Evolutionary conservation across 2,888 invertebrate genomes (phyloP), one percentile per base, ranked within the genome.

Genomic region (Cryptosula pallasiana): DNA sequence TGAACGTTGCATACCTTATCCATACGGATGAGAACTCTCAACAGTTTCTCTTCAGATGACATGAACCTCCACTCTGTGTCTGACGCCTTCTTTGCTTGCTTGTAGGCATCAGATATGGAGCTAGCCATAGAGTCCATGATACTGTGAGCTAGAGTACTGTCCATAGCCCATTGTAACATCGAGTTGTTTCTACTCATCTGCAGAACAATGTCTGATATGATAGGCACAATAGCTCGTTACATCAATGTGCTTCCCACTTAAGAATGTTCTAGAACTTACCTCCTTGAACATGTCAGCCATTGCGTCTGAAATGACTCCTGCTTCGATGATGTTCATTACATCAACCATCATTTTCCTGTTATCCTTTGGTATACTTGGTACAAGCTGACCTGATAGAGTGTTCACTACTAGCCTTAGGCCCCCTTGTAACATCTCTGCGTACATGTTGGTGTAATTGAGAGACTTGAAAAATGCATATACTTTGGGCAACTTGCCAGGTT

Each of bases 1-100:
- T n/a, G n/a, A n/a, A n/a, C n/a, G n/a, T 13, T 63, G 9, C 63
- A 29, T 32, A 63, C 63, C 63, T 13, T 32, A n/a, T 63, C 63
- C 25, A 32, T 32, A 3, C 9, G 1, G 9, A 5, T 9, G 5
- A 25, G 32, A 2, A 63, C 29, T 25, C 27, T 25, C 32, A 63
- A 13, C 13, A 27, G 9, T 34, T 63, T 63, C 63, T 63, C 63
- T 13, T 20, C 27, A 25, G 63, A 20, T 32, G 63, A 25, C 63
- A 63, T 63, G 5, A 9, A 25, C n/a, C 27, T 63, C 63, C 63
- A 63, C 32, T 63, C 32, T 2, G 25, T 2, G 5, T 27, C 63
- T 2, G 32, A 5, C 25, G 13, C n/a, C 9, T 63, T 32, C n/a
- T 27, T 63, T 13, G 32, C 63, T 32, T 27, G 5, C 27, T 63